Base-by-base conservation (phyloP, 1,140 invertebrate species). In the Mylabris phalerata region DNA sequence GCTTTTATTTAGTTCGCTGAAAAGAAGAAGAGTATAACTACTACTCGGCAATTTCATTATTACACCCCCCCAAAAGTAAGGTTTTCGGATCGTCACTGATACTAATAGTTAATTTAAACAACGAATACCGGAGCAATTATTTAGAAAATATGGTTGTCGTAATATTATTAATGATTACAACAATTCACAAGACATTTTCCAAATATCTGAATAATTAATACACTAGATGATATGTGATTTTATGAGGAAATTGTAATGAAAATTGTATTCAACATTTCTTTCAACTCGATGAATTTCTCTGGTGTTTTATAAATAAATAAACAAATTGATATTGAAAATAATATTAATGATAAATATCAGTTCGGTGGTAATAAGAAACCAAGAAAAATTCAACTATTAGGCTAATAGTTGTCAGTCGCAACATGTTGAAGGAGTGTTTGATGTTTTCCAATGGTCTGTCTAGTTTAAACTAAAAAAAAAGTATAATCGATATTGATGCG, bases 181-280 rank as follows among this genome's bases (percentile, higher is more conserved):
- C 49, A 26, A 63, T 10, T 44, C 52, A 7, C 32, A 38, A 24
- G 43, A 38, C 2, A 26, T 55, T 19, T 56, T 63, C 26, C 32
- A 44, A 9, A 43, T 54, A 45, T 50, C 59, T 40, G 61, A 63
- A 57, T 26, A 48, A 9, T 41, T 40, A n/a, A 55, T 63, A 63
- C 46, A 25, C 13, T 27, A 50, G 61, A 27, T 51, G 38, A 41
- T 63, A 63, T 24, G 24, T 63, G 3, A 50, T 56, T 9, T 42
- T 25, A 51, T 32, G 43, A n/a, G 9, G 10, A 13, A 25, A 55
- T 39, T 39, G 11, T 24, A 43, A 19, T 19, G 19, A 2, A 19
- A 19, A 19, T 39, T 7, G 50, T 48, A 45, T 42, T 59, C 24
- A 26, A 56, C 27, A 59, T 56, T 49, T 50, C 59, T 10, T 32